Evolutionary conservation across 2,888 invertebrate species (phyloP).

Genomic region (Sinopyrophorus schimmeli): DNA sequence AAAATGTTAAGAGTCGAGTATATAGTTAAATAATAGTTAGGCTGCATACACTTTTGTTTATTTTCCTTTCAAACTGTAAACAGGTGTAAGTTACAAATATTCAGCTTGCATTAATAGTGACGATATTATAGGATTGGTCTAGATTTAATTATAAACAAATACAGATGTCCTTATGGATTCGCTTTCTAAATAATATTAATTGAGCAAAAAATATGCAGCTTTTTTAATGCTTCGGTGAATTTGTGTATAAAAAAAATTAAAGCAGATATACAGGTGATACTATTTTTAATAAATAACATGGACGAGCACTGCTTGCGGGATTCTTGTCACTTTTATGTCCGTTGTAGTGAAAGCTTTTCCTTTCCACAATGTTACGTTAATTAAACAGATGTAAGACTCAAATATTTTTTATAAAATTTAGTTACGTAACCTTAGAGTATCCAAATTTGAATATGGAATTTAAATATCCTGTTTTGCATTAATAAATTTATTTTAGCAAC

Average conservation of each 20-base stretch:
- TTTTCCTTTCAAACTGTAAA: no score
- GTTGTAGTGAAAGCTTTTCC: slow-evolving; percentile 10
- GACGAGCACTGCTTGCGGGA: slow-evolving; percentile 1
- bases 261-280: slow-evolving; percentile 1
- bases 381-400: slow-evolving; percentile 10
- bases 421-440: slow-evolving; percentile 4
- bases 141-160: no score
- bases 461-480: no score
- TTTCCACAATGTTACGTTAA: slow-evolving; percentile 7
- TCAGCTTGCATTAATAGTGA: no score
- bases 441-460: no score
- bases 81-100: no score
- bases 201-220: no score
- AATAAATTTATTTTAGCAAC: no score
- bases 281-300: slow-evolving; percentile 11
- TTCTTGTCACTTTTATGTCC: slow-evolving; percentile 7
- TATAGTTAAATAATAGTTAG: no score
- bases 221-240: slow-evolving; percentile 1
- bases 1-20: slow-evolving; percentile 34
- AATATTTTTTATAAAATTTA: neutral
- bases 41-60: no score
- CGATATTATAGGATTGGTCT: no score
- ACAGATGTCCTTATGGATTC: slow-evolving; percentile 11
- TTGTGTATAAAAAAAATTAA: neutral
- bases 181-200: slow-evolving; percentile 12